phyloP scores from a whole-genome alignment of 2,113 vertebrate genomes.

The Tetrax tetrax region DNA sequence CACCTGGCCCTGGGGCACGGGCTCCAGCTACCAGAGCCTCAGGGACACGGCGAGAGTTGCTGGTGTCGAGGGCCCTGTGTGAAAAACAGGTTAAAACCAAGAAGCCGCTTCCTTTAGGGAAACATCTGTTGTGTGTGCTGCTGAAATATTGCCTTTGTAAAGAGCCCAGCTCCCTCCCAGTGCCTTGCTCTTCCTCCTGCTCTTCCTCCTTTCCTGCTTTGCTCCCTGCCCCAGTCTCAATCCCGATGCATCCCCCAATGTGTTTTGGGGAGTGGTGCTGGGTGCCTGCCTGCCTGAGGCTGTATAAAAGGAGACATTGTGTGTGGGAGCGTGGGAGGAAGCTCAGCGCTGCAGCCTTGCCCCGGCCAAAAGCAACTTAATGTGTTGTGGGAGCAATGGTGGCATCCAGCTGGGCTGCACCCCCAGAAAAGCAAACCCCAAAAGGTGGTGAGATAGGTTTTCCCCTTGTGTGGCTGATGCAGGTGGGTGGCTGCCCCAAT shows the following conservation, averaged over 20 bases:
- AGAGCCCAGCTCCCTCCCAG: not conserved
- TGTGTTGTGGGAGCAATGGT: not conserved
- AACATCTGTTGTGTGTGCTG: not conserved
- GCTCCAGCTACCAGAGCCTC: not conserved
- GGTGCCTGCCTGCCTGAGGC: not conserved
- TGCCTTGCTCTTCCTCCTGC: not conserved
- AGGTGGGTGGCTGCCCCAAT: not conserved
- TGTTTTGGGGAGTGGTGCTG: rapidly evolving
- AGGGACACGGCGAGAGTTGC: rapidly evolving
- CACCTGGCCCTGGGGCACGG: not conserved
- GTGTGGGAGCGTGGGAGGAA: not conserved
- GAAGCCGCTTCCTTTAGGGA: not conserved
- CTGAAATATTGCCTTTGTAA: not conserved
- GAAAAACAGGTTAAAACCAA: not conserved
- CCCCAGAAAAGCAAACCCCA: not conserved
- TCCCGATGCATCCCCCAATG: rapidly evolving
- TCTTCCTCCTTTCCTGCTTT: not conserved
- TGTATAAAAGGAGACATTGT: not conserved
- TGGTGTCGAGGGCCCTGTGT: not conserved
- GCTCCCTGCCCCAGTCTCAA: not conserved
- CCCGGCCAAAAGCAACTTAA: rapidly evolving
- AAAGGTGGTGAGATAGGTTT: not conserved
- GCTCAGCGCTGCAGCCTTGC: rapidly evolving
- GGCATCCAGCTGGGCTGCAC: not conserved
- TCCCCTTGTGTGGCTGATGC: not conserved